Percentiles rank a stretch among this genome's conserved stretches.
Conservation (phyloP, 2,113 vertebrate species). For the Hippocampus abdominalis region DNA sequence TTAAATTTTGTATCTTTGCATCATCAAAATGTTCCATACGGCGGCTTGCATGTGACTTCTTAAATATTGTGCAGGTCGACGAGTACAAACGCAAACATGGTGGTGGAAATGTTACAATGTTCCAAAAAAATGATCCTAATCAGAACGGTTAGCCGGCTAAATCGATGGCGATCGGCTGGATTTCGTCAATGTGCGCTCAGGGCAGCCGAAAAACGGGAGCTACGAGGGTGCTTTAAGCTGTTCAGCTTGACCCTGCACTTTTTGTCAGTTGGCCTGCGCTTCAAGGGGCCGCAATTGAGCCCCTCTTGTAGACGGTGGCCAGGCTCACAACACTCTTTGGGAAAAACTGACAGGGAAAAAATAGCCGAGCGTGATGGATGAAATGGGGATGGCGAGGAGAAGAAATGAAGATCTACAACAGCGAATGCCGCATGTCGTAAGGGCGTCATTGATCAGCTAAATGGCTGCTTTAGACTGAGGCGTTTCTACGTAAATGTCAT, state of each 20-base stretch:
- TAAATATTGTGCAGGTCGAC: not conserved
- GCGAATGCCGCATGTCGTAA: not conserved
- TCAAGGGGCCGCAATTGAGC: conserved; percentile 20
- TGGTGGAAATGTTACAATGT: too few relatives aligned
- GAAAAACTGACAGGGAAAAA: not conserved
- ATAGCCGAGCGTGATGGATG: too few relatives aligned
- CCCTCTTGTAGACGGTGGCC: conserved; percentile 18
- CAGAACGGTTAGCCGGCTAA: not conserved
- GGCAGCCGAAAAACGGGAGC: conserved; percentile 29
- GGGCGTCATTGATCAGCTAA: not conserved
- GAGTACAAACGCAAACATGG: not conserved
- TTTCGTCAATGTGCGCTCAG: conserved; percentile 31
- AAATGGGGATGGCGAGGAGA: not conserved
- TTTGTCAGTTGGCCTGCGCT: conserved; percentile 32
- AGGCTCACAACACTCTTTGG: conserved; percentile 3
- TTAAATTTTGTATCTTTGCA: too few relatives aligned
- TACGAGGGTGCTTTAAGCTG: conserved; percentile 36
- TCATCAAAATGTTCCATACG: not conserved
- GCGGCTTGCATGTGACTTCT: not conserved
- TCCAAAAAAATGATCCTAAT: too few relatives aligned
- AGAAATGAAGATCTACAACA: not conserved
- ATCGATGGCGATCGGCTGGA: not conserved
- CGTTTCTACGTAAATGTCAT: not conserved
- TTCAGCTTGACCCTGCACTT: conserved; percentile 24
- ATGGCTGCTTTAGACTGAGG: not conserved